phyloP scores from a whole-genome alignment of 2,797 vertebrate genomes.

The Microchirus variegatus region DNA sequence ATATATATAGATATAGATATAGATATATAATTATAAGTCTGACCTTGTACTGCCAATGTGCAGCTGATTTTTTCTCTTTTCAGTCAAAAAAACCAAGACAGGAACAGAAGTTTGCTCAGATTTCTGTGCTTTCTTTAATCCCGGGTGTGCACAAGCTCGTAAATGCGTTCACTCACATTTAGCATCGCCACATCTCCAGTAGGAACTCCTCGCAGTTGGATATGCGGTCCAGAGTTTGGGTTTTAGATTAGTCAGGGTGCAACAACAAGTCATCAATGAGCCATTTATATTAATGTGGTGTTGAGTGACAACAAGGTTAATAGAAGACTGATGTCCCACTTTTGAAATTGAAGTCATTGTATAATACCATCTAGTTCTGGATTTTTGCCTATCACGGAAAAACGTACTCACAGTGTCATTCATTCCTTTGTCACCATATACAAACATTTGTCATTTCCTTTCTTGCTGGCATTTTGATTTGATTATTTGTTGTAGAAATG shows the following conservation, averaged over 20 bases:
- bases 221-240: constrained; percentile 39
- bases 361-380: constrained; percentile 71
- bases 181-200: constrained; percentile 45
- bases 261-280: constrained; percentile 59
- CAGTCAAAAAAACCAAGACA: constrained; percentile 24
- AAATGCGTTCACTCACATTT: constrained; percentile 31
- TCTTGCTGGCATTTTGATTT: constrained; percentile 72
- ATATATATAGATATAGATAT: neutral
- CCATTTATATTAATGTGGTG: constrained; percentile 63
- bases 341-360: constrained; percentile 68
- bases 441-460: constrained; percentile 68
- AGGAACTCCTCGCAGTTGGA: constrained; percentile 43
- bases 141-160: constrained; percentile 36
- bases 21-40: constrained; percentile 39
- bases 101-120: constrained; percentile 42
- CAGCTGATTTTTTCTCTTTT: constrained; percentile 15
- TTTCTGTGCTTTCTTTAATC: constrained; percentile 40
- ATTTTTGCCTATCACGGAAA: constrained; percentile 54
- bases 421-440: constrained; percentile 67
- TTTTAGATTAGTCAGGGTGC: constrained; percentile 67
- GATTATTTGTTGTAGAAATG: constrained; percentile 79
- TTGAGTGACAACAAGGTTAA: constrained; percentile 55
- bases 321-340: constrained; percentile 55
- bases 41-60: constrained; percentile 53
- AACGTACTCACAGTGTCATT: constrained; percentile 46